Conservation (phyloP, 2,113 vertebrate genomes). For the Cairina moschata region DNA sequence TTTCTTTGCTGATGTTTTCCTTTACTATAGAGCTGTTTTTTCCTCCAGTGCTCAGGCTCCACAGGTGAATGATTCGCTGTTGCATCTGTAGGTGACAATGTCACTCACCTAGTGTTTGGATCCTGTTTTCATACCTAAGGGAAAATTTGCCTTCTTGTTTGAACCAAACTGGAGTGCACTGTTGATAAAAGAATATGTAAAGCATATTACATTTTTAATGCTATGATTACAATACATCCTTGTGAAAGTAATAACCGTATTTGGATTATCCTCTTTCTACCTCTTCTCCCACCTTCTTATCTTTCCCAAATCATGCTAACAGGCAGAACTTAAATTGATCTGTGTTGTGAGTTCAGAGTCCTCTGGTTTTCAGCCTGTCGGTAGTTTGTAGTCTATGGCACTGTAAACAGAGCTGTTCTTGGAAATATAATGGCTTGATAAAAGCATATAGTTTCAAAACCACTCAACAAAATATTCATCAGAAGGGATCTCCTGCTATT, state of each 20-base stretch:
- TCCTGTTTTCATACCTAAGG: background rate
- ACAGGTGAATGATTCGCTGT: background rate
- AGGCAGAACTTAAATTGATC: background rate
- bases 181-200: background rate
- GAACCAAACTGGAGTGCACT: background rate
- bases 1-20: background rate
- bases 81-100: background rate
- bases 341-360: background rate
- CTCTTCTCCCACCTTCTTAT: background rate
- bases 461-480: constrained; percentile 75
- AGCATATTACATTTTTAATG: background rate
- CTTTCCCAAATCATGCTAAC: background rate
- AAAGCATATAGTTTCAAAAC: constrained; percentile 63
- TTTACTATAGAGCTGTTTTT: background rate
- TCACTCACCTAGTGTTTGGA: background rate
- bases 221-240: background rate
- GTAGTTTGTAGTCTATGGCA: background rate
- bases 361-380: constrained; percentile 34
- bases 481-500: constrained; percentile 61
- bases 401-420: constrained; percentile 13
- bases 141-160: background rate
- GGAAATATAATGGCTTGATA: constrained; percentile 42
- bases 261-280: background rate
- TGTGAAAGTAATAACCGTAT: background rate
- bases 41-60: background rate